Percentiles rank a stretch among this genome's conserved stretches.
Evolutionary conservation across 2,797 vertebrate genomes (phyloP).

Genomic region (Mormyrops boulengeri): DNA sequence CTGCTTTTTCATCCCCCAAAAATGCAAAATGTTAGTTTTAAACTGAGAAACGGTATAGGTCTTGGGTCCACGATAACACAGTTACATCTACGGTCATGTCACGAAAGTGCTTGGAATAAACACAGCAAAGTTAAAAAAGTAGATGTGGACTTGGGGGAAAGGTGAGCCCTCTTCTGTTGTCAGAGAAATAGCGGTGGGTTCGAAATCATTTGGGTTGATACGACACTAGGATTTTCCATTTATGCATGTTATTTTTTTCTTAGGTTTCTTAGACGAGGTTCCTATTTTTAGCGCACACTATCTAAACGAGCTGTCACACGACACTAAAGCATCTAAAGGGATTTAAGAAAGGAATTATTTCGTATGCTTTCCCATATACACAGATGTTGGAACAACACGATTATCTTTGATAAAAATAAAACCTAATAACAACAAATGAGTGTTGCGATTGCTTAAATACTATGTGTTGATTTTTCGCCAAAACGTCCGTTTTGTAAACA

Average conservation of each 20-base stretch:
- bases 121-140: conserved; percentile 38
- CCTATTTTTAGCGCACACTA: background rate
- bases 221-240: background rate
- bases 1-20: background rate
- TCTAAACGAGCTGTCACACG: background rate
- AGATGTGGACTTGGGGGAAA: conserved; percentile 58
- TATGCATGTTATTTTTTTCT: background rate
- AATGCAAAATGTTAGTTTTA: background rate
- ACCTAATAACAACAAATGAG: background rate
- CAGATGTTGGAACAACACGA: background rate
- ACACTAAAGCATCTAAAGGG: background rate
- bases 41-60: conserved; percentile 43
- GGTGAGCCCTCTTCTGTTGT: conserved; percentile 51
- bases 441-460: background rate
- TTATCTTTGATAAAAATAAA: background rate
- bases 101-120: conserved; percentile 56
- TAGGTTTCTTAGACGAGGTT: background rate
- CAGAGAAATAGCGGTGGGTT: background rate
- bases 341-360: background rate
- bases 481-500: background rate
- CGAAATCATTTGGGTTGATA: background rate
- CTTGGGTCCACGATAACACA: conserved; percentile 34
- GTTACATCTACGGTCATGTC: conserved; percentile 44
- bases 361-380: background rate
- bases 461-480: background rate